Evolutionary conservation across 1,140 invertebrate genomes (phyloP), one percentile per base, ranked within the genome.

Genomic region (Drosophila novamexicana): DNA sequence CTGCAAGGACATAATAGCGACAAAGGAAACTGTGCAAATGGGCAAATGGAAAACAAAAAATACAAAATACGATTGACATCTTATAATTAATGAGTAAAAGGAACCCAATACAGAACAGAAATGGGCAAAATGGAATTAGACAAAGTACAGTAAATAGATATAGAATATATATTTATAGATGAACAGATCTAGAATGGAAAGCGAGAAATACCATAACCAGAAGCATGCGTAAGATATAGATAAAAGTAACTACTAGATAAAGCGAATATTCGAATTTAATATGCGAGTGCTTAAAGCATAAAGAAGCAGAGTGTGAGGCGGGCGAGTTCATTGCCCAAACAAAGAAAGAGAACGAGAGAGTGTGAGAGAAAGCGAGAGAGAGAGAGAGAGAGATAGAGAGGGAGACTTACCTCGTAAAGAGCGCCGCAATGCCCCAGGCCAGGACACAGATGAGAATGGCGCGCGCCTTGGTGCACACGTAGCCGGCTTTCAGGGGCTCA

Each of bases 401-500:
- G 32, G 42, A 22, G 34, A 81, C 91, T 93, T 94, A 97, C 97
- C 96, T 97, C 65, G 97, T 97, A 81, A 97, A 97, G 9, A 97
- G 89, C 2, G 96, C 96, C 1, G 97, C 97, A 40, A 97, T 94
- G 79, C 96, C 93, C 98, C 98, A 98, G 16, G 97, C 96, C 37
- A 96, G 91, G 0, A 96, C 93, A 81, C 97, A 98, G 54, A 98
- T 96, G 49, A 97, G 93, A 4, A 96, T 95, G 0, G 97, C 97
- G 66, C 97, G 94, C 1, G 96, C 95, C 93, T 97, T 97, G 2
- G 97, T 98, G 91, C 97, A 98, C 12, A 97, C 97, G 92, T 98
- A 98, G 76, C 97, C 96, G 0, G 97, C 97, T 80, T 97, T 95
- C 45, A 99, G 93, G 0, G 98, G 98, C 81, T 98, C 95, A 92